Evolutionary conservation across 2,888 invertebrate species (phyloP).

Genomic region (Scaptomyza caliginosa): DNA sequence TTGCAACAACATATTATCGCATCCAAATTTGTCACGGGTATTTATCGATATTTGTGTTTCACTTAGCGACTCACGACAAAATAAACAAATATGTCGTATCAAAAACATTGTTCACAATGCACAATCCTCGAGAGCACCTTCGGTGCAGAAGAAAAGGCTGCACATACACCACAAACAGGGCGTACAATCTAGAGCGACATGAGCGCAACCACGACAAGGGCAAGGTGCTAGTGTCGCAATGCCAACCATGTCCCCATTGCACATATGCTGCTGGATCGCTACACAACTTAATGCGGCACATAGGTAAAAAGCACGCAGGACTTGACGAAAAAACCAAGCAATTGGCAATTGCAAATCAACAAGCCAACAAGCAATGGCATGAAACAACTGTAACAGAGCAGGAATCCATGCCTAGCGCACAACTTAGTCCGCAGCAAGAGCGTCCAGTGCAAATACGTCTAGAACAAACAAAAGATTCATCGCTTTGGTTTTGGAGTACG

Average conservation of each 20-base stretch:
- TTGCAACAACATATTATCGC: neutral
- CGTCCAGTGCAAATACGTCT: no score
- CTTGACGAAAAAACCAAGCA: conserved; percentile 10
- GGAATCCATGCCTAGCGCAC: neutral
- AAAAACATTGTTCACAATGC: conserved; percentile 24
- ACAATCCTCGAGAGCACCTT: conserved; percentile 38
- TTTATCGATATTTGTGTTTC: conserved; percentile 22
- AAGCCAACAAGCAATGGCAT: neutral
- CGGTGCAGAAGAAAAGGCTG: conserved; percentile 45
- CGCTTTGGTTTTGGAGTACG: conserved; percentile 41
- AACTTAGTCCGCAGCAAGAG: no score
- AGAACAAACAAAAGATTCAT: neutral
- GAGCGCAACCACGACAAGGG: conserved; percentile 52
- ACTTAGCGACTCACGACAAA: neutral
- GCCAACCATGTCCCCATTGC: conserved; percentile 51
- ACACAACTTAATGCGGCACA: conserved; percentile 48
- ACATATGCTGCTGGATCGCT: conserved; percentile 49
- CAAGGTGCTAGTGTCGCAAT: conserved; percentile 43
- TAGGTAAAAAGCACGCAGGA: conserved; percentile 38
- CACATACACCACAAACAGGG: conserved; percentile 47
- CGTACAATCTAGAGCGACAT: conserved; percentile 44
- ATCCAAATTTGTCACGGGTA: conserved; percentile 3
- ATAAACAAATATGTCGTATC: conserved; percentile 4
- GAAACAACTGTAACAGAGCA: neutral
- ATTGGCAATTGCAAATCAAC: neutral